Evolutionary conservation across 2,113 vertebrate species (phyloP).

Genomic region (Actenoides hombroni): DNA sequence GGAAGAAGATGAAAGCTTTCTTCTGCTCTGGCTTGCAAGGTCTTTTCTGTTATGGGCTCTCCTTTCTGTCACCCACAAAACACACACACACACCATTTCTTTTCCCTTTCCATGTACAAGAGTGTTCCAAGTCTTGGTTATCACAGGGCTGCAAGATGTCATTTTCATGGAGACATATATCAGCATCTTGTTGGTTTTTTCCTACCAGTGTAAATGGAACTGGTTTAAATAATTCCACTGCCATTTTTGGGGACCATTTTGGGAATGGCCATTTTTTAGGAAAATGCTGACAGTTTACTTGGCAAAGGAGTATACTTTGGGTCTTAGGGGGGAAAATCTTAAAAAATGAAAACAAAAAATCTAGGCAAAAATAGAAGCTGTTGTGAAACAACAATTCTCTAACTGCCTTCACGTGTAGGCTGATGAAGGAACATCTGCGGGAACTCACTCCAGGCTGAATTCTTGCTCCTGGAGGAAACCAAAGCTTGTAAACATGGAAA

Average conservation of each 20-base stretch:
- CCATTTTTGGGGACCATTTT: not conserved
- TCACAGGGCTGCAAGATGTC: slow-evolving; percentile 49
- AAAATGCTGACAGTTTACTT: not conserved
- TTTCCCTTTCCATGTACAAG: not conserved
- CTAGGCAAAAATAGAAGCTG: not conserved
- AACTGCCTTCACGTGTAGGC: not conserved
- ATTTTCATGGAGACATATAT: not conserved
- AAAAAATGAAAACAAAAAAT: not conserved
- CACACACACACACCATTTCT: not conserved
- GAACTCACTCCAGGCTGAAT: not conserved
- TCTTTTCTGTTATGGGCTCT: not conserved
- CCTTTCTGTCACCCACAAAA: not conserved
- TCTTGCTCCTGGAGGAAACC: not conserved
- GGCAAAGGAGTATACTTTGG: not conserved
- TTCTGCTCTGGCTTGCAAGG: slow-evolving; percentile 1
- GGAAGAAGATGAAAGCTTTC: slow-evolving; percentile 56
- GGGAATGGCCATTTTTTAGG: not conserved
- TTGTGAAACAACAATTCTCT: not conserved
- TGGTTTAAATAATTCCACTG: not conserved
- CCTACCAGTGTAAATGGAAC: not conserved
- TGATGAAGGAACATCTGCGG: not conserved
- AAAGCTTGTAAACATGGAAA: not conserved
- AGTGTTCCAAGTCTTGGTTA: slow-evolving; percentile 44
- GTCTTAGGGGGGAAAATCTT: not conserved
- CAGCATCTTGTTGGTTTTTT: not conserved